Percentiles rank a stretch among this genome's conserved stretches.
Conservation (phyloP, 2,113 vertebrate species). For the Pteruthius melanotis region DNA sequence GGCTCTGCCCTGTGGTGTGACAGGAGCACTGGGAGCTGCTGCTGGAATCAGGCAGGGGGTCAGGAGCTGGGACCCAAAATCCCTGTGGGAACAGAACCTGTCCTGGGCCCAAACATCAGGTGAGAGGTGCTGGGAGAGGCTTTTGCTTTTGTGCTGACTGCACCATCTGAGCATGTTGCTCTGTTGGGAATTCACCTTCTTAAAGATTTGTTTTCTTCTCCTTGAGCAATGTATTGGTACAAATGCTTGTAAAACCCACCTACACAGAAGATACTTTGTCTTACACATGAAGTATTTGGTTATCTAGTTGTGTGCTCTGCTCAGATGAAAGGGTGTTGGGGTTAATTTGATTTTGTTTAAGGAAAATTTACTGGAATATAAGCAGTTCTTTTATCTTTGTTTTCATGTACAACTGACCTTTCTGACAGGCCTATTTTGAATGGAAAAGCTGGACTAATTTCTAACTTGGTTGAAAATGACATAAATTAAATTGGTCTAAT, state of each 20-base stretch:
- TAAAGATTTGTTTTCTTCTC: background rate
- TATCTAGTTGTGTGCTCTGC: background rate
- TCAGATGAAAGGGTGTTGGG: background rate
- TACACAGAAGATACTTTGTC: background rate
- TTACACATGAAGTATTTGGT: background rate
- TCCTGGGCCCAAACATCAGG: background rate
- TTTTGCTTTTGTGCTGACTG: background rate
- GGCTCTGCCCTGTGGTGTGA: background rate
- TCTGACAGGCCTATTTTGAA: background rate
- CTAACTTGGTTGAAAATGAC: background rate
- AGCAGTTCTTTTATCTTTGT: background rate
- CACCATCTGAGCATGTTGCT: background rate
- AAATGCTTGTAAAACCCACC: background rate
- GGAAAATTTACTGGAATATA: background rate
- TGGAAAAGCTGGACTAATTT: background rate
- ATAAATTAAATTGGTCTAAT: background rate
- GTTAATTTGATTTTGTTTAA: background rate
- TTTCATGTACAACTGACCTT: background rate
- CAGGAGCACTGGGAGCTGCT: background rate
- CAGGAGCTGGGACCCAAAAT: background rate
- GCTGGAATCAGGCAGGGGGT: background rate
- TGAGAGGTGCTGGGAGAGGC: background rate
- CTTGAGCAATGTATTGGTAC: fast-evolving
- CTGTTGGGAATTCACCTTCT: background rate
- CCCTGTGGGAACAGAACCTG: background rate